These are phyloP conservation scores for Chironex yamaguchii DNA, from an alignment of 30 jellyfish, hydroid and myxozoan genomes.

Conservation along the genomic window DNA sequence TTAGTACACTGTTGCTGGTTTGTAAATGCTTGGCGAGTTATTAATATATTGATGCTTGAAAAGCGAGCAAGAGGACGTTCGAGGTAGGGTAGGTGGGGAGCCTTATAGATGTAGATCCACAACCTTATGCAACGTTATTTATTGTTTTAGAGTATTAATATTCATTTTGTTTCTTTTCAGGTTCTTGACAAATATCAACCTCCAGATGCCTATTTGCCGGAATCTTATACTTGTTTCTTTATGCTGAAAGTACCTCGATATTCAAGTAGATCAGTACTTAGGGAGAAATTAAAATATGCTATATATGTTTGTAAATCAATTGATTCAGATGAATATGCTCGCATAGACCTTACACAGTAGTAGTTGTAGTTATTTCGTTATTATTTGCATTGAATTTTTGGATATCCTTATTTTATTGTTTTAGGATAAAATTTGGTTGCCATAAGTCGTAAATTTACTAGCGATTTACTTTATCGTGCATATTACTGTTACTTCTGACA, in stretches of 20 bases:
- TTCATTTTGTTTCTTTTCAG: constrained; percentile 23
- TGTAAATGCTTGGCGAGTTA: not conserved
- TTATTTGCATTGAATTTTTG: too few species aligned
- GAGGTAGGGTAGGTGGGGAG: too few species aligned
- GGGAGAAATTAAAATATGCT: constrained; percentile 92
- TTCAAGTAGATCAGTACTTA: constrained; percentile 69
- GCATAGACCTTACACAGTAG: constrained; percentile 79
- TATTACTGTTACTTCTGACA: too few species aligned
- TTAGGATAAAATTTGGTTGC: too few species aligned
- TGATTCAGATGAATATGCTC: constrained; percentile 96
- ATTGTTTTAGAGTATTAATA: not conserved
- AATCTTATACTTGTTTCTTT: constrained; percentile 96
- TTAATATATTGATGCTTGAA: not conserved
- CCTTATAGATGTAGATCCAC: too few species aligned
- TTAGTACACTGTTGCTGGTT: too few species aligned
- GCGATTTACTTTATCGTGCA: too few species aligned
- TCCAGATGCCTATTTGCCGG: constrained; percentile 89
- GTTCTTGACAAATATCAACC: constrained; percentile 91
- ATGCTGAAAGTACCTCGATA: constrained; percentile 92
- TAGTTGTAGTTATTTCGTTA: too few species aligned
- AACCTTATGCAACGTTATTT: not conserved
- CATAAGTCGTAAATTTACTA: too few species aligned
- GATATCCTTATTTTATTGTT: too few species aligned
- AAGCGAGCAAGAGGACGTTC: too few species aligned
- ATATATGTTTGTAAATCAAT: constrained; percentile 88